A percentile compares a stretch with the other conserved stretches of the same genome.
Conservation (phyloP, 2,888 invertebrate genomes). For the Stramonita haemastoma region DNA sequence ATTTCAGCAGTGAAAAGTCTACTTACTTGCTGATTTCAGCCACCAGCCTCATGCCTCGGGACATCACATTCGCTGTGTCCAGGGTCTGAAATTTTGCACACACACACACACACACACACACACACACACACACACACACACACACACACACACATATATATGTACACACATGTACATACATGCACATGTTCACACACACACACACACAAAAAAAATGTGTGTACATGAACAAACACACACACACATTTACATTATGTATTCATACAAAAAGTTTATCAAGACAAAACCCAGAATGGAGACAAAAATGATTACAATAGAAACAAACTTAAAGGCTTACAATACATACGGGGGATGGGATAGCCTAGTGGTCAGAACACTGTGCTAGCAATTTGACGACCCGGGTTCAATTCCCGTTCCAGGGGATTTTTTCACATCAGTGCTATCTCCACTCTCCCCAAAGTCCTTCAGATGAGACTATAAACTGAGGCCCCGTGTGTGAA, state of each 20-base stretch:
- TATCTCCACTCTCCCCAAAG: too few relatives aligned
- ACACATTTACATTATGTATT: background rate
- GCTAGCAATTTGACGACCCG: too few relatives aligned
- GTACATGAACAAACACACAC: background rate
- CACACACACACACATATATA: conserved; percentile 19
- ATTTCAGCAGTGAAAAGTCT: background rate
- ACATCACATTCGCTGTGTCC: conserved; percentile 57
- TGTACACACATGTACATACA: background rate
- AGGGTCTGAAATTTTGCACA: conserved; percentile 53
- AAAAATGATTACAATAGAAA: too few relatives aligned
- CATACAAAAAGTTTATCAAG: background rate
- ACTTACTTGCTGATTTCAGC: conserved; percentile 56
- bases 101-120: conserved; percentile 22
- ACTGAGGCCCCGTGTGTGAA: too few relatives aligned
- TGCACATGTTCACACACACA: background rate
- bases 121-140: conserved; percentile 26
- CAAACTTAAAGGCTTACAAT: too few relatives aligned
- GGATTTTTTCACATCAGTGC: too few relatives aligned
- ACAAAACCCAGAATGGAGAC: background rate
- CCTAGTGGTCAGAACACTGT: too few relatives aligned
- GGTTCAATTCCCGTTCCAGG: too few relatives aligned
- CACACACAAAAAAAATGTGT: too few relatives aligned
- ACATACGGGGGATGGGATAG: too few relatives aligned
- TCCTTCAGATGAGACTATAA: too few relatives aligned
- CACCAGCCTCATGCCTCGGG: conserved; percentile 64